phyloP scores from a whole-genome alignment of 2,113 vertebrate genomes.

The Dasyurus viverrinus region DNA sequence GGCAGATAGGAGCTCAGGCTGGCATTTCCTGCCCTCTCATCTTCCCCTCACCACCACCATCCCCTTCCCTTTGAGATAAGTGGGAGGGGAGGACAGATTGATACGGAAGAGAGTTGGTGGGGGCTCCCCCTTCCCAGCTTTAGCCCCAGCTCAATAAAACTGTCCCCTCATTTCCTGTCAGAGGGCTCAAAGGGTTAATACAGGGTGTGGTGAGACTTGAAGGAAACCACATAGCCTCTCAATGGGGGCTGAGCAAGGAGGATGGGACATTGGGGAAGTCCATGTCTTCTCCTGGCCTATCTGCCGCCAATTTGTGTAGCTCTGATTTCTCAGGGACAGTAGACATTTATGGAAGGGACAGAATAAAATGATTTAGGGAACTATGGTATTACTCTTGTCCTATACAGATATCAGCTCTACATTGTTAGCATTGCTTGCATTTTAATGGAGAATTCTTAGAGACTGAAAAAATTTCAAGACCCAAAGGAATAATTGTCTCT shows the following conservation, averaged over 20 bases:
- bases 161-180: constrained; percentile 17
- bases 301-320: background rate
- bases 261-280: accelerated
- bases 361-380: background rate
- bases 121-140: constrained; percentile 35
- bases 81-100: background rate
- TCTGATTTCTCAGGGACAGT: background rate
- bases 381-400: background rate
- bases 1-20: constrained; percentile 14
- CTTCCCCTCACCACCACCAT: constrained; percentile 4
- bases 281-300: background rate
- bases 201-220: background rate
- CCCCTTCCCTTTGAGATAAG: background rate
- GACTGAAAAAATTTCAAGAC: background rate
- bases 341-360: background rate
- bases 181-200: background rate
- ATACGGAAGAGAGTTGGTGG: constrained; percentile 52
- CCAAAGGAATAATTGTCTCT: background rate
- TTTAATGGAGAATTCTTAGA: background rate
- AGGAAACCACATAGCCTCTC: background rate
- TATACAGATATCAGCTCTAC: background rate
- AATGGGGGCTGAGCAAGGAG: background rate
- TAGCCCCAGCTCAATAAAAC: background rate
- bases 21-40: constrained; percentile 50
- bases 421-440: background rate